These are phyloP conservation scores for Platycercus adscitus DNA, from an alignment of 2,113 vertebrate species.

Conservation along the genomic window DNA sequence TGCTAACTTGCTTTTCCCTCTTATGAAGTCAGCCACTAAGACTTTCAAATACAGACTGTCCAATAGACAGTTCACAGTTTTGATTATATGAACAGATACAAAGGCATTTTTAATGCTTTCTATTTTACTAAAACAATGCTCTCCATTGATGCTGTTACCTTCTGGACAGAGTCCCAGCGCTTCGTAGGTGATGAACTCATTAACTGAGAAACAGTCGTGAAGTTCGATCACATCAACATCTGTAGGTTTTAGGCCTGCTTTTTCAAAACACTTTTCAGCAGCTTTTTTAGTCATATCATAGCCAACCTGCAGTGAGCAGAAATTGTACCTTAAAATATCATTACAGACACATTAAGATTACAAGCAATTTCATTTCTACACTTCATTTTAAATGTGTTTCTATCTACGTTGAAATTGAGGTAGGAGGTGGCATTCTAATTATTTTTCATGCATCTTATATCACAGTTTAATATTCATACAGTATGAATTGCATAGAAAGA, in stretches of 20 bases:
- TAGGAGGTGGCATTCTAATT: background rate
- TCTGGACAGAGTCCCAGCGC: slow-evolving; percentile 92
- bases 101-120: background rate
- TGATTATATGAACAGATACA: background rate
- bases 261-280: slow-evolving; percentile 83
- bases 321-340: background rate
- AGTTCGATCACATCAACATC: slow-evolving; percentile 94
- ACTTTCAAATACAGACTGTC: background rate
- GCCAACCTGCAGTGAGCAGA: slow-evolving; percentile 80
- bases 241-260: slow-evolving; percentile 80
- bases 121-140: background rate
- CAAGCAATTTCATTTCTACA: background rate
- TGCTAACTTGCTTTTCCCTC: background rate
- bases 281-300: slow-evolving; percentile 90
- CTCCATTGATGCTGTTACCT: slow-evolving; percentile 73
- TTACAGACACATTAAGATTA: background rate
- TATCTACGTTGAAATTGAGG: background rate
- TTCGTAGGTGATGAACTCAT: slow-evolving; percentile 95
- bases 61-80: background rate
- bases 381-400: background rate
- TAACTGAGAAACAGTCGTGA: slow-evolving; percentile 95
- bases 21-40: background rate
- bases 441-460: background rate
- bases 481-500: background rate
- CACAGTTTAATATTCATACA: background rate